Conservation (phyloP, 1,140 invertebrate genomes). For the Anagrus nilaparvatae region DNA sequence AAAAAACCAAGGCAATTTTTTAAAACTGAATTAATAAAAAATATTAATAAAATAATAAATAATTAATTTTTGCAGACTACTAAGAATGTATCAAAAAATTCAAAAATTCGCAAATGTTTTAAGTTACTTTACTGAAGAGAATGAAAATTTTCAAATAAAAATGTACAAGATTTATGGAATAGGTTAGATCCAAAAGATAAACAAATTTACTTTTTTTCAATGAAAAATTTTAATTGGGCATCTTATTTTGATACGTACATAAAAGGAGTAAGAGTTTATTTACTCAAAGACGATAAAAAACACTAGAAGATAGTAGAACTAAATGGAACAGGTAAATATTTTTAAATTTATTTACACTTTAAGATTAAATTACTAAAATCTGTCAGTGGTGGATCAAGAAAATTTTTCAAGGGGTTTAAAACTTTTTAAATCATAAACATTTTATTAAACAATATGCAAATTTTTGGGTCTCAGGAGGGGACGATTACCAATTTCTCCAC, state of each 20-base stretch:
- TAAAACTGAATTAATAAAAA: too few species aligned
- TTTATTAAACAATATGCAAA: too few species aligned
- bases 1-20: conserved; percentile 54
- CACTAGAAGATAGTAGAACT: conserved; percentile 47
- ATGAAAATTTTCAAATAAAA: conserved; percentile 60
- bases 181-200: conserved; percentile 49
- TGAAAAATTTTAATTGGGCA: conserved; percentile 57
- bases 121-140: conserved; percentile 59
- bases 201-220: conserved; percentile 56
- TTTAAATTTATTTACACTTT: too few species aligned
- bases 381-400: too few species aligned
- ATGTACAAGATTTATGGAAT: conserved; percentile 48
- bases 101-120: conserved; percentile 60
- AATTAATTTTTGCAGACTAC: conserved; percentile 42
- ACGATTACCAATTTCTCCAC: too few species aligned
- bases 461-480: too few species aligned
- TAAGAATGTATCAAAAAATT: conserved; percentile 64
- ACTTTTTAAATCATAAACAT: too few species aligned
- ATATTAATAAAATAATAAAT: too few species aligned
- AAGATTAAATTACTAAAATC: too few species aligned
- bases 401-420: too few species aligned
- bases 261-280: conserved; percentile 52
- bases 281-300: conserved; percentile 61
- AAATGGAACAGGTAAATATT: too few species aligned
- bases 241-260: conserved; percentile 56